Base-by-base conservation (phyloP, 2,113 vertebrate species). In the Paraplagusia blochii region DNA sequence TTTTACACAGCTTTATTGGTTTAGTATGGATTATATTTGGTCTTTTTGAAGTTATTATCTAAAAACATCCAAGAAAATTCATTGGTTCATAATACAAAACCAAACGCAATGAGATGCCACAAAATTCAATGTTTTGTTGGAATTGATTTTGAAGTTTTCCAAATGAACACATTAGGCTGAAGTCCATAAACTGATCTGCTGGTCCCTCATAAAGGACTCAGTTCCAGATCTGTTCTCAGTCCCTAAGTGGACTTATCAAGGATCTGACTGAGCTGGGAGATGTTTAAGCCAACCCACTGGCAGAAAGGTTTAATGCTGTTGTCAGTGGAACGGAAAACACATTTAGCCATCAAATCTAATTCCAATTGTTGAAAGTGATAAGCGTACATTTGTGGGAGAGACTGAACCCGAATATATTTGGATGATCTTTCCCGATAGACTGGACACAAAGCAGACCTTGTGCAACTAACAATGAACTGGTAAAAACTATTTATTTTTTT, bases 391-490 rank as follows among this genome's bases (percentile, higher is more conserved):
- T 50, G 40, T 16, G 11, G 19, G 36, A 17, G 48, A 11, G 16
- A 48, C 17, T 42, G 7, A 4, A 7, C 7, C 42, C n/a, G 5
- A 44, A 45, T 14, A 39, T 40, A 1, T 58, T 55, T 51, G 11
- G 40, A 45, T n/a, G 36, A 12, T 42, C 22, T 42, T 67, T 66
- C 58, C 53, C 58, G 47, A 36, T 47, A 53, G 48, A 40, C 35
- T 16, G 7, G n/a, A 63, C 58, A 38, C 16, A 5, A 18, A 11
- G 9, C 13, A 15, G 53, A 67, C 58, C 52, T 55, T 6, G 22
- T 4, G 3, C 22, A 6, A 29, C 22, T 29, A 29, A 29, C 2
- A 6, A 2, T 29, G 22, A 29, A 29, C 22, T 29, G 22, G 22
- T 29, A 29, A 2, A 29, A 2, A 29, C 22, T 2, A 6, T 29